A percentile compares a stretch with the other conserved stretches of the same genome.
Conservation (phyloP, 2,113 vertebrate genomes). For the Noctilio leporinus region DNA sequence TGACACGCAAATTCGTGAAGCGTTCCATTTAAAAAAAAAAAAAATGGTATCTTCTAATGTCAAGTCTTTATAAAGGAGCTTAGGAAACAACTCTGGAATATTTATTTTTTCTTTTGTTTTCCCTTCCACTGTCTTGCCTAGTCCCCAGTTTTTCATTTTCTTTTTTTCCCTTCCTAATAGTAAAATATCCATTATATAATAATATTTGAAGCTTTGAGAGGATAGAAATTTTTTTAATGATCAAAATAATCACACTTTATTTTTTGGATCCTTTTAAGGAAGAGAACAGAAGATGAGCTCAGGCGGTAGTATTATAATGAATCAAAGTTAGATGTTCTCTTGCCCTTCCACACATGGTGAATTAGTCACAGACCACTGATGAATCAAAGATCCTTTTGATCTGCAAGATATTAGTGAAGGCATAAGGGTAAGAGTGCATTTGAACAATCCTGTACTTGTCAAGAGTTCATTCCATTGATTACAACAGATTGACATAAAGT, state of each 20-base stretch:
- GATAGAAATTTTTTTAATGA: not conserved
- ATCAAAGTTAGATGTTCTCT: not conserved
- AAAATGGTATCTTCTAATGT: not conserved
- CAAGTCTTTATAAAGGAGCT: not conserved
- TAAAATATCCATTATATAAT: not conserved
- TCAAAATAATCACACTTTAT: not conserved
- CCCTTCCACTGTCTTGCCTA: not conserved
- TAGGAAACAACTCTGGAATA: not conserved
- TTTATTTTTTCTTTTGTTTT: not conserved
- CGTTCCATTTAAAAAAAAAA: too few species aligned
- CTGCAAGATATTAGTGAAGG: conserved; percentile 34
- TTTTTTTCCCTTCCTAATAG: not conserved
- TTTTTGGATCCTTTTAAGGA: not conserved
- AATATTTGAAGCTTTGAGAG: not conserved
- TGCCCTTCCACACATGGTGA: not conserved
- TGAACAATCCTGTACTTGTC: conserved; percentile 32
- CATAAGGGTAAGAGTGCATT: not conserved
- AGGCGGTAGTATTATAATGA: not conserved
- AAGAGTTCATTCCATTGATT: conserved; percentile 25
- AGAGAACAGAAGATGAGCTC: not conserved
- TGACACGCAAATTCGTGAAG: too few species aligned
- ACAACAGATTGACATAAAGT: not conserved
- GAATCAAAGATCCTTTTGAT: conserved; percentile 12
- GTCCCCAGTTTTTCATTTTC: not conserved
- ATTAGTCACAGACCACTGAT: not conserved